phyloP scores from a whole-genome alignment of 2,888 invertebrate species.

The Xestia rhomboidea region DNA sequence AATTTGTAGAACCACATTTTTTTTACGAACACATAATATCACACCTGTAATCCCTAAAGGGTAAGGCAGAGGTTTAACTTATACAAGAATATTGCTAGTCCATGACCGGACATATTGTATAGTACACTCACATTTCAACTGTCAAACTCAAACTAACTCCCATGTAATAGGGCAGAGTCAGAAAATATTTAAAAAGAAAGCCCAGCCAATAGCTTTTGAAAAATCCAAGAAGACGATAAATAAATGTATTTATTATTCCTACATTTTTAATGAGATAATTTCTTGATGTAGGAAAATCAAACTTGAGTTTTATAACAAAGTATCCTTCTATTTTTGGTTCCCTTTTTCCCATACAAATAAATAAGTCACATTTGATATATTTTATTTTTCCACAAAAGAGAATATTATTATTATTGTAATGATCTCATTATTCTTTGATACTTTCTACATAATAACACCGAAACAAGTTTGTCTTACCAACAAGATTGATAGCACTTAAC shows the following conservation, averaged over 20 bases:
- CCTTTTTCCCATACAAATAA: background rate
- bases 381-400: background rate
- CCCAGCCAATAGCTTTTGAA: background rate
- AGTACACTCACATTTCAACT: background rate
- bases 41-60: background rate
- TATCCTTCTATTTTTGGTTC: background rate
- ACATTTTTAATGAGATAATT: background rate
- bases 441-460: background rate
- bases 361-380: too few relatives aligned
- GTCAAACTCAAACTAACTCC: background rate
- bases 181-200: background rate
- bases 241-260: background rate
- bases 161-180: background rate
- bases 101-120: too few relatives aligned
- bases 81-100: too few relatives aligned
- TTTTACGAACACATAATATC: background rate
- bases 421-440: background rate
- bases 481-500: background rate
- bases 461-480: constrained; percentile 4
- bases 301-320: too few relatives aligned
- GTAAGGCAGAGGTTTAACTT: background rate
- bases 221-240: background rate
- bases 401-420: background rate
- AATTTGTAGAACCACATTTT: background rate
- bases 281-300: background rate